Evolutionary conservation across 1,140 invertebrate genomes (phyloP).

Genomic region (Brachionus plicatilis): DNA sequence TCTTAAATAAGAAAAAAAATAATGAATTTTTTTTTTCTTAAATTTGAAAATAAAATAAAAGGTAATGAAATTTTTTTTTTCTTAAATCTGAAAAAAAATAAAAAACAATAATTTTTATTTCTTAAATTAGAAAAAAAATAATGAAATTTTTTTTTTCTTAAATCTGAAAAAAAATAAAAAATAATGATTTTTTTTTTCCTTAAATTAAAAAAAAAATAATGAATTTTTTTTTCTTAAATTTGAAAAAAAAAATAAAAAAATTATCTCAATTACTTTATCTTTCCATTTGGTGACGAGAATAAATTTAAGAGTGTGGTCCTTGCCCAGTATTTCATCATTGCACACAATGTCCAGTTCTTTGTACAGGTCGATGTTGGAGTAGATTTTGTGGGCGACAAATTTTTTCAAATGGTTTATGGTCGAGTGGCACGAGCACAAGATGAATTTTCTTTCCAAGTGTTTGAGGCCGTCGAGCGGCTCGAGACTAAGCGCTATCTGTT

Average conservation of each 20-base stretch:
- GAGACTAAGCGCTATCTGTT: slow-evolving; percentile 6
- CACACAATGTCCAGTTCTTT: slow-evolving; percentile 85
- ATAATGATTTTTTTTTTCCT: no score
- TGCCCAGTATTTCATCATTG: slow-evolving; percentile 93
- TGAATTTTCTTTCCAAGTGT: background rate
- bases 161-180: no score
- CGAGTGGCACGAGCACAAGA: slow-evolving; percentile 33
- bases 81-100: no score
- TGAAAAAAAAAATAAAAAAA: no score
- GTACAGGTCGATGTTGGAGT: background rate
- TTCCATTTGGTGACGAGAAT: slow-evolving; percentile 40
- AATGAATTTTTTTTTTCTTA: no score
- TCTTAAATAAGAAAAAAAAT: no score
- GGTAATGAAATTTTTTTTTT: no score
- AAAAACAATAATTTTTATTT: no score
- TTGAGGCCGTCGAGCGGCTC: slow-evolving; percentile 6
- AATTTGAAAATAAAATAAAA: no score
- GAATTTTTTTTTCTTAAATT: background rate
- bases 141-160: no score
- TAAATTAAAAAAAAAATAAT: no score
- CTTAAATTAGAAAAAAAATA: no score
- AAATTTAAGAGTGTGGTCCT: slow-evolving; percentile 97
- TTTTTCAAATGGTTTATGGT: slow-evolving; percentile 40
- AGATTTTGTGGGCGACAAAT: slow-evolving; percentile 35
- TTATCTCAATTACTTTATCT: slow-evolving; percentile 14